Evolutionary conservation across 2,888 invertebrate genomes (phyloP), one percentile per base, ranked within the genome.

Genomic region (Frankliniella intonsa): DNA sequence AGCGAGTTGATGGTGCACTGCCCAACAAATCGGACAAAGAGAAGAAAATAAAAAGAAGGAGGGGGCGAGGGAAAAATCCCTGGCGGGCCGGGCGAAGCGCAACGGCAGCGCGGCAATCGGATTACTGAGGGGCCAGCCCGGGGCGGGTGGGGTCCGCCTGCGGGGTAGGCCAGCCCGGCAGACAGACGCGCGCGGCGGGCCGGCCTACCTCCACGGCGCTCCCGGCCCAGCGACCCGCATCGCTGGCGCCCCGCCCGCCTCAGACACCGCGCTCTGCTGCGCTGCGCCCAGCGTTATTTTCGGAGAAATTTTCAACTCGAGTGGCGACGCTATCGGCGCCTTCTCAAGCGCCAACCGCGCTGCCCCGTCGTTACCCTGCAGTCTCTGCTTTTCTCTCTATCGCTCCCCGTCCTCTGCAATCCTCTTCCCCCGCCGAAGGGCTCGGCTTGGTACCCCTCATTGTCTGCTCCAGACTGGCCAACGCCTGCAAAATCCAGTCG

Each of bases 161-260:
- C 11, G 17, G 11, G 69, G 69, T 22, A 22, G 69, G 22, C 69
- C 8, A 1, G 7, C 69, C 69, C 69, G 69, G n/a, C 69, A 22
- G 22, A 22, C 22, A 19, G 22, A 9, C 8, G 22, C 11, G 22
- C 22, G 69, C 22, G 69, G n/a, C 69, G 69, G 69, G 69, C n/a
- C 11, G n/a, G 69, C 69, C 69, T 69, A 69, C 69, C 69, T 22
- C n/a, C 69, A 69, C 69, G 69, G 69, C 69, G n/a, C 22, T 69
- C 22, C 22, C 69, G 22, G n/a, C 0, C 69, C 22, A 8, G n/a
- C 65, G 55, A 1, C 19, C 62, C 62, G 62, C 19, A 7, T n/a
- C 14, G 0, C 11, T 62, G 62, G 14, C n/a, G 14, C 14, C 62
- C 17, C 38, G 5, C 38, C 62, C 62, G 12, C 12, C 62, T n/a